A percentile compares a stretch with the other conserved stretches of the same genome.
These are phyloP conservation scores for Sturmia bella DNA, from an alignment of 2,888 invertebrate species.

Conservation along the genomic window DNA sequence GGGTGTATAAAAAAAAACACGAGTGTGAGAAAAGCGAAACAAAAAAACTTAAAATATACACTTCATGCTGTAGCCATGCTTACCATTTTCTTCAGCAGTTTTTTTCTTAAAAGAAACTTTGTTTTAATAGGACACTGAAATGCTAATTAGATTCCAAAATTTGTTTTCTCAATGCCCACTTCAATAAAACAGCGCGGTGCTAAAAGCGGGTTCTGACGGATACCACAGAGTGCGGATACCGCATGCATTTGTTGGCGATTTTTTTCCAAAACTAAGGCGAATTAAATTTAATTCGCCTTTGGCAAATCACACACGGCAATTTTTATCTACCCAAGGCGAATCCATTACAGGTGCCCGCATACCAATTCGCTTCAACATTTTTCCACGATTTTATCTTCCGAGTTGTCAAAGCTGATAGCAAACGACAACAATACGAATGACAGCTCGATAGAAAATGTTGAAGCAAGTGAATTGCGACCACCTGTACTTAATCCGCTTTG, in stretches of 20 bases:
- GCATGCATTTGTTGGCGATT: conserved; percentile 34
- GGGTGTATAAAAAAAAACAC: neutral
- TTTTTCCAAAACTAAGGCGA: no score
- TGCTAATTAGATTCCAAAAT: conserved; percentile 3
- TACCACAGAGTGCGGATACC: conserved; percentile 42
- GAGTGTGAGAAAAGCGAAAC: neutral
- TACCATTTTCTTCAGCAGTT: conserved; percentile 44
- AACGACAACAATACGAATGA: no score
- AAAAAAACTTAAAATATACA: neutral
- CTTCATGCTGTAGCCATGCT: neutral
- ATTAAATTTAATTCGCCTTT: no score
- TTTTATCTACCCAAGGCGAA: no score
- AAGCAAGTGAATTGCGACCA: no score
- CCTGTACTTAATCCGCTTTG: no score
- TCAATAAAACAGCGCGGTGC: conserved; percentile 45
- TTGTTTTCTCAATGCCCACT: neutral
- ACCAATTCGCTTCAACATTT: no score
- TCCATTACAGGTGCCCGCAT: no score
- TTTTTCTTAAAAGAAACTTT: neutral
- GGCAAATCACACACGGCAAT: no score
- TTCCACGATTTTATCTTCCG: no score
- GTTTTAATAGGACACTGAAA: neutral
- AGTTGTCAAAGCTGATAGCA: no score
- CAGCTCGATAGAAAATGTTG: no score
- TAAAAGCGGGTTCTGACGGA: conserved; percentile 24